Base-by-base conservation (phyloP, 2,113 vertebrate genomes). In the Dryoscopus gambensis region DNA sequence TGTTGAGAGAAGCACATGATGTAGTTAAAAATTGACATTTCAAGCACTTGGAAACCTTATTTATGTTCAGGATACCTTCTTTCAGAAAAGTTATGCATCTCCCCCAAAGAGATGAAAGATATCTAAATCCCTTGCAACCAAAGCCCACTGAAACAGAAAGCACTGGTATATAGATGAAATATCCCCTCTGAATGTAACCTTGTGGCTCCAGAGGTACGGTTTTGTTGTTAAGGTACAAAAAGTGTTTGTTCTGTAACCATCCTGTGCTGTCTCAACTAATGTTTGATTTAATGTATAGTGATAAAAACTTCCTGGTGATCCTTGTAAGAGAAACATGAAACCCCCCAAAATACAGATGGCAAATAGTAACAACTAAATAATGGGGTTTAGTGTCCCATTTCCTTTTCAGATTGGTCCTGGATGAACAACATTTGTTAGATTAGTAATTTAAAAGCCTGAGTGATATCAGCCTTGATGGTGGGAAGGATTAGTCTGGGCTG, bases 151-250 rank as follows among this genome's bases (percentile, higher is more conserved):
- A 91, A 89, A 87, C 9, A 78, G 50, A 88, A 90, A 64, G 3
- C 40, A 56, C 24, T 47, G 59, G 30, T 73, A 4, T 86, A 68
- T 37, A 62, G 31, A 69, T 62, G 11, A 90, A 91, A 65, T 89
- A 80, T 47, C 57, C 20, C 37, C 50, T 80, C 71, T 71, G 62
- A 89, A 59, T 52, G 39, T 55, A 93, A 55, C 62, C 40, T 69
- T 62, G 15, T 4, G 9, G n/a, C 30, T 94, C 24, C 71, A 62
- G 40, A 62, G 57, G n/a, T 42, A 63, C 13, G 1, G 7, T 50
- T 84, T 91, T 87, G 37, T 84, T 71, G 14, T 70, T 86, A 79
- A 92, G 17, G 30, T 76, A 59, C 27, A 76, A 79, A 81, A 91
- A 37, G 1, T 70, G 31, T 52, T 89, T 71, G 23, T 74, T 56